These are phyloP conservation scores for Petroica traversi DNA, from an alignment of 2,113 vertebrate species.

Conservation along the genomic window DNA sequence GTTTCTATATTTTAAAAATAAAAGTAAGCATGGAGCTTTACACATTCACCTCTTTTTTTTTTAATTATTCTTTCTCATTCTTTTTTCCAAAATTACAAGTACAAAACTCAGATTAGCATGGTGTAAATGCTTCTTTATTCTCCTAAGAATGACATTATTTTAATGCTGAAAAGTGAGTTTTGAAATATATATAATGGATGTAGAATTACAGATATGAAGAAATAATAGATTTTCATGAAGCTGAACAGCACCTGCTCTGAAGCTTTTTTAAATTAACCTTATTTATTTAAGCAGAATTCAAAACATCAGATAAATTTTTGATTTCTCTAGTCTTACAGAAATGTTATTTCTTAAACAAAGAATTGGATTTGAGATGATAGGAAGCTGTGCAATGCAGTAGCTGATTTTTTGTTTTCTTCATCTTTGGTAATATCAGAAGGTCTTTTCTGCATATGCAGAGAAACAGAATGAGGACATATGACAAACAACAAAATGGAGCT, in stretches of 20 bases:
- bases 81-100: neutral
- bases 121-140: neutral
- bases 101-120: neutral
- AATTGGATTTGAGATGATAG: neutral
- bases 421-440: neutral
- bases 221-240: neutral
- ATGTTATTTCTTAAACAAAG: neutral
- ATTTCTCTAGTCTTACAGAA: neutral
- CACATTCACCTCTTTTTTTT: fast-evolving
- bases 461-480: neutral
- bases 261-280: neutral
- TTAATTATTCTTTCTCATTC: neutral
- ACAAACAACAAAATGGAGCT: neutral
- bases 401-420: neutral
- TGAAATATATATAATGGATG: neutral
- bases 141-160: neutral
- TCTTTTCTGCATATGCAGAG: neutral
- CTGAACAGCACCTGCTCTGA: neutral
- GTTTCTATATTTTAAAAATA: neutral
- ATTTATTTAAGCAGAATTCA: neutral
- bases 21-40: neutral
- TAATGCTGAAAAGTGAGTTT: neutral
- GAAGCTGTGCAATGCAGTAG: neutral
- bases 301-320: neutral
- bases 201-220: neutral